These are phyloP conservation scores for Euphydryas editha DNA, from an alignment of 2,888 invertebrate genomes.

Conservation along the genomic window DNA sequence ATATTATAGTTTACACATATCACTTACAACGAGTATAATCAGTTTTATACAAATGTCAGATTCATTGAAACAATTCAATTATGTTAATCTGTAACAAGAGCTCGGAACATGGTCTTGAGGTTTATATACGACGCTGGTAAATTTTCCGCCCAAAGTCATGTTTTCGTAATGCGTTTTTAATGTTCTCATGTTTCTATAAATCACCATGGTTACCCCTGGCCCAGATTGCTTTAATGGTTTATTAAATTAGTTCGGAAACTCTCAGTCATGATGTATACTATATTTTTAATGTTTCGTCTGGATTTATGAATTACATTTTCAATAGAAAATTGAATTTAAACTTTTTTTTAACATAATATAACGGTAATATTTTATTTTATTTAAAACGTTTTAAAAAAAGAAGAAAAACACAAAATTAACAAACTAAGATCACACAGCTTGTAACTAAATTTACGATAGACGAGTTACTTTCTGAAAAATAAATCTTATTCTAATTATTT, in stretches of 20 bases:
- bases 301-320: neutral
- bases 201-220: constrained; percentile 78
- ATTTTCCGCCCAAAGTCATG: constrained; percentile 80
- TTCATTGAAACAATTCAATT: constrained; percentile 43
- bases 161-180: constrained; percentile 84
- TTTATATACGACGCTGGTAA: constrained; percentile 71
- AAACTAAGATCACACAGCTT: too few relatives aligned
- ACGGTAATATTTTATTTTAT: too few relatives aligned
- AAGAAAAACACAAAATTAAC: too few relatives aligned
- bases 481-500: too few relatives aligned
- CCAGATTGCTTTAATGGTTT: constrained; percentile 83
- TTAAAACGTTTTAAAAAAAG: too few relatives aligned
- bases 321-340: neutral
- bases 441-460: too few relatives aligned
- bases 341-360: neutral
- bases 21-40: too few relatives aligned
- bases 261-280: constrained; percentile 39
- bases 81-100: constrained; percentile 47
- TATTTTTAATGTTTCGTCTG: constrained; percentile 9
- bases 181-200: constrained; percentile 83
- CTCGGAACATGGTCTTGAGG: constrained; percentile 66
- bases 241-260: constrained; percentile 69
- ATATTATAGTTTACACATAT: too few relatives aligned
- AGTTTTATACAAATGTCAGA: neutral
- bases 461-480: too few relatives aligned